Evolutionary conservation across 2,888 invertebrate genomes (phyloP).

Genomic region (Pterostichus niger): DNA sequence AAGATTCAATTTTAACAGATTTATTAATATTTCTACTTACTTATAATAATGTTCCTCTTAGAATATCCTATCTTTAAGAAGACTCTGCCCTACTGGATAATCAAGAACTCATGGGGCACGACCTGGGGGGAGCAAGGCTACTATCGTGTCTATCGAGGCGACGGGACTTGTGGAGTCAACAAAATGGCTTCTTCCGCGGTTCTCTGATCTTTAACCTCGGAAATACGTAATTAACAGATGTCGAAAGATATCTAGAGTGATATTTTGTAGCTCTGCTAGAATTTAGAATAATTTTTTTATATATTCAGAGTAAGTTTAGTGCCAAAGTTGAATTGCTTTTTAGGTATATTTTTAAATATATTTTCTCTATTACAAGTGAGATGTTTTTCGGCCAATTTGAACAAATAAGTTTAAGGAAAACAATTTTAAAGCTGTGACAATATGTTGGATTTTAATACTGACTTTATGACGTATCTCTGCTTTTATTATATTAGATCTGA

Average conservation of each 20-base stretch:
- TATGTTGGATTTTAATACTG: too few species aligned
- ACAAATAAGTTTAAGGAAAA: background rate
- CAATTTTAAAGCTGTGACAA: too few species aligned
- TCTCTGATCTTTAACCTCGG: conserved; percentile 72
- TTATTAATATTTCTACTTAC: conserved; percentile 15
- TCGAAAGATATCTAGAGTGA: conserved; percentile 53
- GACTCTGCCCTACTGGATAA: conserved; percentile 92
- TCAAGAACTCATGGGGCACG: conserved; percentile 97
- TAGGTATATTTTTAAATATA: conserved; percentile 9
- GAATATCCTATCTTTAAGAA: conserved; percentile 90
- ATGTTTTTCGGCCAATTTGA: background rate
- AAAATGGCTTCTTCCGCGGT: conserved; percentile 93
- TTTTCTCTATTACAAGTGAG: background rate
- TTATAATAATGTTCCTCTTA: conserved; percentile 72
- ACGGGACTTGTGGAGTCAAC: conserved; percentile 96
- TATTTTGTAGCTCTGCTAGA: conserved; percentile 56
- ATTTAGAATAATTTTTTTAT: conserved; percentile 25
- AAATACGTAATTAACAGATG: background rate
- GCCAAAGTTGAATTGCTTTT: conserved; percentile 40
- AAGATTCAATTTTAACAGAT: conserved; percentile 72
- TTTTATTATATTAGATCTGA: conserved; percentile 39
- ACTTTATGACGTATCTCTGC: conserved; percentile 3
- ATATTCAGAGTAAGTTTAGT: conserved; percentile 29
- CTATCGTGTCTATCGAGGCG: conserved; percentile 95
- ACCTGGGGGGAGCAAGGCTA: conserved; percentile 97